A percentile compares a stretch with the other conserved stretches of the same genome.
phyloP scores from a whole-genome alignment of 2,113 vertebrate species.

The Rana temporaria region DNA sequence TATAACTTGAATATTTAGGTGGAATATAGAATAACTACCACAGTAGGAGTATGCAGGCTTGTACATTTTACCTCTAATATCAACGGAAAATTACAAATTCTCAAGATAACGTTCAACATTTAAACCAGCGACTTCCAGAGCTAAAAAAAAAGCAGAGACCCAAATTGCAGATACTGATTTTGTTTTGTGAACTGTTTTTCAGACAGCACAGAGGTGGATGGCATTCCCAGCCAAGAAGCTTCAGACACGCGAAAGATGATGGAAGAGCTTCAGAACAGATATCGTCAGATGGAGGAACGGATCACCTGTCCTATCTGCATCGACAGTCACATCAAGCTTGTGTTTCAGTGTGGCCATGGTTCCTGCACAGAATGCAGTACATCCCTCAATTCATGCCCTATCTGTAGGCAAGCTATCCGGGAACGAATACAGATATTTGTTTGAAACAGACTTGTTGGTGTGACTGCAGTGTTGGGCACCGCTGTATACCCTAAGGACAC shows the following conservation, averaged over 20 bases:
- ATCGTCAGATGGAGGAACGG: slow-evolving; percentile 97
- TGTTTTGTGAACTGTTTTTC: slow-evolving; percentile 19
- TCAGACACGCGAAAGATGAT: slow-evolving; percentile 91
- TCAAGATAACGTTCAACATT: too few relatives aligned
- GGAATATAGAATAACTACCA: too few relatives aligned
- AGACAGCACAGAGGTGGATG: slow-evolving; percentile 94
- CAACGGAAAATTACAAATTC: too few relatives aligned
- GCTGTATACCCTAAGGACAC: slow-evolving; percentile 2
- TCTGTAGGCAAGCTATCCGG: slow-evolving; percentile 94
- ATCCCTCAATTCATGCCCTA: slow-evolving; percentile 90
- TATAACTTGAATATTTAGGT: too few relatives aligned
- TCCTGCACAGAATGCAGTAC: slow-evolving; percentile 93
- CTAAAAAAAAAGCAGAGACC: too few relatives aligned
- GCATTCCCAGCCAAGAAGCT: slow-evolving; percentile 76
- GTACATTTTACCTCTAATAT: too few relatives aligned
- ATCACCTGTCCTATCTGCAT: slow-evolving; percentile 99
- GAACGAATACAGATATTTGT: slow-evolving; percentile 95
- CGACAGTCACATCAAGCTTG: slow-evolving; percentile 96
- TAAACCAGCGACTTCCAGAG: too few relatives aligned
- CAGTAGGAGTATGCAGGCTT: too few relatives aligned
- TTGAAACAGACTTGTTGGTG: slow-evolving; percentile 65
- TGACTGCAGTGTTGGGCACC: neutral
- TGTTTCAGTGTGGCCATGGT: slow-evolving; percentile 81
- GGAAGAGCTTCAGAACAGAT: slow-evolving; percentile 96
- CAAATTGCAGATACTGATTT: too few relatives aligned